phyloP scores from a whole-genome alignment of 2,797 vertebrate species.

The Hephaestus fuliginosus region DNA sequence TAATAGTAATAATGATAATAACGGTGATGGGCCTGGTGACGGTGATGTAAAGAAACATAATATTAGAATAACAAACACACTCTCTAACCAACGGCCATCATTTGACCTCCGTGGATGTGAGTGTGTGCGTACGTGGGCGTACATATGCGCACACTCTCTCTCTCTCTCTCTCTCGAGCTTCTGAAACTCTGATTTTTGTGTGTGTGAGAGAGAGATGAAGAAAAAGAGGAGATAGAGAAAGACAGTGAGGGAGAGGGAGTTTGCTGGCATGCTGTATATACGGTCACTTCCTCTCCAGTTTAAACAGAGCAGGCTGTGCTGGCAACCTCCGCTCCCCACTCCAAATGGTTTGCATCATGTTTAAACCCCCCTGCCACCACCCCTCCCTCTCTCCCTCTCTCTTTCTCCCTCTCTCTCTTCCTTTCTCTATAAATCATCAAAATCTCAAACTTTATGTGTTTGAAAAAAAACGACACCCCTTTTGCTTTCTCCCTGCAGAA shows the following conservation, averaged over 20 bases:
- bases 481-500: slow-evolving; percentile 69
- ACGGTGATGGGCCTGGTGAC: slow-evolving; percentile 79
- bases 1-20: slow-evolving; percentile 90
- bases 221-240: slow-evolving; percentile 75
- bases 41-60: slow-evolving; percentile 89
- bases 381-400: slow-evolving; percentile 74
- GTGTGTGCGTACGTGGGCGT: slow-evolving; percentile 80
- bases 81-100: slow-evolving; percentile 83
- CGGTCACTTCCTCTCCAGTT: slow-evolving; percentile 99
- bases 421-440: slow-evolving; percentile 89
- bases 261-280: slow-evolving; percentile 98
- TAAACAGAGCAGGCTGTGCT: slow-evolving; percentile 99
- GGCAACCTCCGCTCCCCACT: slow-evolving; percentile 94
- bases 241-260: slow-evolving; percentile 82
- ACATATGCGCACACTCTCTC: slow-evolving; percentile 51
- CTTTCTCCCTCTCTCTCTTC: slow-evolving; percentile 80
- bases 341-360: slow-evolving; percentile 99
- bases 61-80: slow-evolving; percentile 91
- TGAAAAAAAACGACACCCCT: slow-evolving; percentile 66
- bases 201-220: slow-evolving; percentile 43
- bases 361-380: slow-evolving; percentile 91
- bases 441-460: slow-evolving; percentile 88
- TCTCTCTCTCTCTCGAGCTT: slow-evolving; percentile 53
- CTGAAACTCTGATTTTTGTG: slow-evolving; percentile 53
- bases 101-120: slow-evolving; percentile 79